Base-by-base conservation (phyloP, 2,113 vertebrate genomes). In the Clinocottus analis region DNA sequence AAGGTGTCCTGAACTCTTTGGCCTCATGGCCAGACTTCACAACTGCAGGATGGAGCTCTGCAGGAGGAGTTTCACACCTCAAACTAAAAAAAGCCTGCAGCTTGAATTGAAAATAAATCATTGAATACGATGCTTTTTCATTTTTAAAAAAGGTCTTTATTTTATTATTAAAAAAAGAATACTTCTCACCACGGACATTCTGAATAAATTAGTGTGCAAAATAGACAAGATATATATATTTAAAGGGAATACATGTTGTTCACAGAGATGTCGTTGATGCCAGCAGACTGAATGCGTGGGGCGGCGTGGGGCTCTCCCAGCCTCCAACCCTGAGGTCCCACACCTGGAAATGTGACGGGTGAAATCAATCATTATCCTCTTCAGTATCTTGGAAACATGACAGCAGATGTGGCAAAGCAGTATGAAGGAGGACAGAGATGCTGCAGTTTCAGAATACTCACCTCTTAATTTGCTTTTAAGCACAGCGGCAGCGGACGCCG, bases 181-280 rank as follows among this genome's bases (percentile, higher is more conserved):
- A 79, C 55, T 21, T 58, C 87, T 92, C 89, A 31, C 84, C 85
- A 90, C 80, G 88, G 87, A 85, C 72, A 80, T 77, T 29, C 73
- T 74, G 77, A 91, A 91, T 92, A 91, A 91, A 87, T 91, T 86
- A 91, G 21, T 90, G 90, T 91, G 87, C 90, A 91, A 89, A 89
- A 86, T 83, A 85, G 67, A 83, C 64, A 79, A 65, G 21, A 83
- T 66, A 84, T 62, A 16, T 1, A 87, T 62, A 83, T 60, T 47
- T 60, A 72, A 75, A 29, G 21, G 58, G 75, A 76, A 69, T 66
- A 79, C 21, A 78, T 4, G n/a, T 31, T 55, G 77, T 71, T 75
- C 63, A 72, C 27, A 49, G 60, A 47, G 45, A 31, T 75, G 53
- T 69, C 19, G 27, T 9, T 33, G 23, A 4, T 80, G 55, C n/a